Base-by-base conservation (phyloP, 2,888 invertebrate species). In the Andrena hattorfiana region DNA sequence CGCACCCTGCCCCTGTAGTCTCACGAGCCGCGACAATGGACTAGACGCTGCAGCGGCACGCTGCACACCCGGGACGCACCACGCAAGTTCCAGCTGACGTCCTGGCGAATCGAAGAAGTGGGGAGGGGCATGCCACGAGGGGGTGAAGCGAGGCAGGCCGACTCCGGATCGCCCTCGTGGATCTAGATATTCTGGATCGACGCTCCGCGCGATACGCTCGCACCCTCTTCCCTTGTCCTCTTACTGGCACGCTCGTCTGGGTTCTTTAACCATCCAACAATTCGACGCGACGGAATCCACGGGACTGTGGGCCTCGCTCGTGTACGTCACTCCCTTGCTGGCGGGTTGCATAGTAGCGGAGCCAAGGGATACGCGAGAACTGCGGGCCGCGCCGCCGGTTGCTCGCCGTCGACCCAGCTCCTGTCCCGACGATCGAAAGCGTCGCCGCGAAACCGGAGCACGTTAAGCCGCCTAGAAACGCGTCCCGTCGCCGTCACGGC, bases 11-110 rank as follows among this genome's bases (percentile, higher is more conserved):
- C 56, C 64, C 81, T 71, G 77, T 80, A 86, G 85, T 83, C 85
- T 76, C 76, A 81, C 77, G 83, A 75, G 77, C 83, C 83, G 82
- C 85, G 85, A 77, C 85, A 85, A 83, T 76, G 83, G 81, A 85
- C 86, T 87, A 85, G 88, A 86, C 79, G 79, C 87, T 87, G 87
- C 87, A 87, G 72, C 85, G 73, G 75, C 81, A 81, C 81, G 85
- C 83, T 80, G 79, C 85, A 85, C 87, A 84, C 88, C 86, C 88
- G 72, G 86, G 79, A 87, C 87, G 88, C 76, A 85, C 77, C 87
- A 87, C 87, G 87, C 87, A 87, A 85, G 86, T 87, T 85, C 88
- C 87, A 86, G 88, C 81, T 87, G 87, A 85, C 86, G 86, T 87
- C 86, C 87, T 87, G 85, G 76, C 88, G 76, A 87, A 85, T 83